Base-by-base conservation (phyloP, 2,888 invertebrate genomes). In the Belgica antarctica region DNA sequence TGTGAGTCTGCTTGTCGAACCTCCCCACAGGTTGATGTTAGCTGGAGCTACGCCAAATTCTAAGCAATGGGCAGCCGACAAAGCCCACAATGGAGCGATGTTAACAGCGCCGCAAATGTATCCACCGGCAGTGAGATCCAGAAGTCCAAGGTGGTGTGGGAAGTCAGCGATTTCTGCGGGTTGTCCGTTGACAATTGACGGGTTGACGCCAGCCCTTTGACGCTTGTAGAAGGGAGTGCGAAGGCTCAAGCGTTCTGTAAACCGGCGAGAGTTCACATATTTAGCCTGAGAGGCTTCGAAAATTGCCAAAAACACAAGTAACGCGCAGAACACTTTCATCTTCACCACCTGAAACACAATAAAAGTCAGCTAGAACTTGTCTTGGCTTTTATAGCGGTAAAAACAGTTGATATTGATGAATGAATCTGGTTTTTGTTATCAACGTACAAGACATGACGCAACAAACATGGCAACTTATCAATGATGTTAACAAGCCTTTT, bases 11-110 rank as follows among this genome's bases (percentile, higher is more conserved):
- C 28, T 31, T 31, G 68, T 15, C 1, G 57, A 31, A 1, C 68
- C 68, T n/a, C 68, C 68, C 47, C 52, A 47, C 7, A 68, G 57
- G 34, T 68, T 68, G 15, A 68, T 68, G 17, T 46, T 59, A 4
- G 59, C 25, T 27, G 59, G 59, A 1, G 25, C n/a, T n/a, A n/a
- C 12, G 15, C 15, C 25, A 25, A 59, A 59, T 25, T 59, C 59
- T 3, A 59, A 22, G 27, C 59, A 59, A 12, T 59, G 59, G n/a
- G 59, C 65, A 3, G 68, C 68, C 22, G 68, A 17, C 0, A 68
- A 2, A 19, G 52, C 28, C 28, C 28, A 68, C 1, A 12, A 34
- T n/a, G n/a, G 19, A 34, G 22, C 17, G 10, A 68, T 68, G 22
- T 19, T 47, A 3, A 34, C 19, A 1, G 68, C 68, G 22, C 68